A percentile compares a stretch with the other conserved stretches of the same genome.
Conservation (phyloP, 2,888 invertebrate species). For the Drosophila pegasa region DNA sequence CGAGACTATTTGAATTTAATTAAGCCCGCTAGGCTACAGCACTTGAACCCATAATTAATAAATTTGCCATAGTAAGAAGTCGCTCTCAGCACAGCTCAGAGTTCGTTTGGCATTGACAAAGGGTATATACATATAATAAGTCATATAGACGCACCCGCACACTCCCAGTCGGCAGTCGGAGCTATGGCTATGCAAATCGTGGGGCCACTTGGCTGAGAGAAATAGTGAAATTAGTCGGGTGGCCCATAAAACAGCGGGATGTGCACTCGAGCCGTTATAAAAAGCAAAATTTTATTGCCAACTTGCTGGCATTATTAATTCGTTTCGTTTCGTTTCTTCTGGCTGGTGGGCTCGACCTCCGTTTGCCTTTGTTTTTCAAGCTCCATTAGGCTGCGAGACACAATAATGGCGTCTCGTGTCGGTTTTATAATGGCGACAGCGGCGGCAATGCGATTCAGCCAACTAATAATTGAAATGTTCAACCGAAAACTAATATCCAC, state of each 20-base stretch:
- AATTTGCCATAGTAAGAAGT: not conserved
- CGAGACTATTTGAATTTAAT: constrained; percentile 3
- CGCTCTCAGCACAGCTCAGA: not conserved
- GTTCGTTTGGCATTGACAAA: not conserved
- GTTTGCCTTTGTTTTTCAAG: constrained; percentile 53
- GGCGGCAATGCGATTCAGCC: constrained; percentile 17
- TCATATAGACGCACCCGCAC: not conserved
- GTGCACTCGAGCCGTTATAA: constrained; percentile 47
- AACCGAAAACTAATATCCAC: constrained; percentile 21
- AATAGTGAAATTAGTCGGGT: constrained; percentile 67
- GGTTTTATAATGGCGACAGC: constrained; percentile 59
- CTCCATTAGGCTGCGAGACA: constrained; percentile 69
- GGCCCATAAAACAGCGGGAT: constrained; percentile 62
- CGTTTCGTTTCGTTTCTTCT: constrained; percentile 64
- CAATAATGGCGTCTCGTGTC: constrained; percentile 57
- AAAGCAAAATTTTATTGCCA: constrained; percentile 68
- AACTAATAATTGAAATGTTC: constrained; percentile 38
- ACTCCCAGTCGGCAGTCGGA: not conserved
- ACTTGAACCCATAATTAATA: not conserved
- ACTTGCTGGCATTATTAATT: constrained; percentile 66
- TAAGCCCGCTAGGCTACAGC: not conserved
- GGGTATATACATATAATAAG: constrained; percentile 1
- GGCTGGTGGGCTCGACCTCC: constrained; percentile 14
- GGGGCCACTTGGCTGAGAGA: constrained; percentile 22
- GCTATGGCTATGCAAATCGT: constrained; percentile 48